phyloP scores from a whole-genome alignment of 1,140 invertebrate species.

The Drosophila murphyi region DNA sequence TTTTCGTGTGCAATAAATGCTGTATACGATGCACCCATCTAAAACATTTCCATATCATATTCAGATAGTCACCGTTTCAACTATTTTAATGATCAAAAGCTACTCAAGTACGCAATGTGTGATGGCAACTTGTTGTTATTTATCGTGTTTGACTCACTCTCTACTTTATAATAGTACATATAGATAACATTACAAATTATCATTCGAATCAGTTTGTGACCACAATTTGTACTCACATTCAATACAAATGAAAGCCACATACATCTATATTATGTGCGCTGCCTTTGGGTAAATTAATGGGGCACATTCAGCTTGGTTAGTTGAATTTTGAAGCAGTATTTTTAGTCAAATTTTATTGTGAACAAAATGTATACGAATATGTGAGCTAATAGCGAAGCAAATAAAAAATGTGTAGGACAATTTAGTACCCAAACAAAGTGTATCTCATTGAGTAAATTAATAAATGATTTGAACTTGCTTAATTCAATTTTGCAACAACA shows the following conservation, averaged over 20 bases:
- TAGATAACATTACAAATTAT: background rate
- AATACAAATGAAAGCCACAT: background rate
- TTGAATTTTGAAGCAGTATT: too few species aligned
- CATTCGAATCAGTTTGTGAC: background rate
- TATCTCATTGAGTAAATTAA: too few species aligned
- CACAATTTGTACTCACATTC: background rate
- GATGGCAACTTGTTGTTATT: background rate
- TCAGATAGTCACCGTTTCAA: background rate
- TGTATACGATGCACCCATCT: background rate
- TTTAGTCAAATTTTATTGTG: too few species aligned
- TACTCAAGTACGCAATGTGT: background rate
- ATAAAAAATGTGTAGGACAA: too few species aligned
- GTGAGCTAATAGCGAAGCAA: too few species aligned
- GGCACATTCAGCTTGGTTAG: background rate
- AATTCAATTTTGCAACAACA: background rate
- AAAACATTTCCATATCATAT: background rate
- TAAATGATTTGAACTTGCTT: background rate
- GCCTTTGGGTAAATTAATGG: conserved; percentile 1
- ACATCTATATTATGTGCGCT: background rate
- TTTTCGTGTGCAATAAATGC: background rate
- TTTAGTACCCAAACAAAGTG: too few species aligned
- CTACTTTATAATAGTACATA: background rate
- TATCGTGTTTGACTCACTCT: background rate
- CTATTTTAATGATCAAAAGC: conserved; percentile 5
- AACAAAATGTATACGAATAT: background rate